Percentiles rank a stretch among this genome's conserved stretches.
phyloP scores from a whole-genome alignment of 2,888 invertebrate species.

The Leptarthrus brevirostris region DNA sequence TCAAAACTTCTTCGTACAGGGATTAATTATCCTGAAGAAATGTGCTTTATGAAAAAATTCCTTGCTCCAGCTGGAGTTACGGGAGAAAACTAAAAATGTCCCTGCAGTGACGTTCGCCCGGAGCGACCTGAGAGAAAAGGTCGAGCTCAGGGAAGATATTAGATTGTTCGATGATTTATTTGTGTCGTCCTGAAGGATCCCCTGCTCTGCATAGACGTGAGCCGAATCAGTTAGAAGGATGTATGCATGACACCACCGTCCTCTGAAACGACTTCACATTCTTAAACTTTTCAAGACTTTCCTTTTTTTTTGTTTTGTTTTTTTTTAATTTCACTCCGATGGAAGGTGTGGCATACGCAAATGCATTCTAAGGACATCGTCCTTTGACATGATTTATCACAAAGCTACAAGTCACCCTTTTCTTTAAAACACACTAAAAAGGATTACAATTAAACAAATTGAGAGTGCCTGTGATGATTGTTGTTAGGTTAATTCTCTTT shows the following conservation, averaged over 20 bases:
- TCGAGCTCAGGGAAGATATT: slow-evolving; percentile 51
- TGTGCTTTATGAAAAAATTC: slow-evolving; percentile 53
- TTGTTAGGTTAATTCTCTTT: background rate
- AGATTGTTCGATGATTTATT: slow-evolving; percentile 54
- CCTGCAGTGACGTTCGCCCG: slow-evolving; percentile 23
- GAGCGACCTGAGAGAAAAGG: slow-evolving; percentile 31
- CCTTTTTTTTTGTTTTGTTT: background rate
- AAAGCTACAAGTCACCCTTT: slow-evolving; percentile 9
- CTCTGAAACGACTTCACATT: slow-evolving; percentile 17
- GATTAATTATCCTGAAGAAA: slow-evolving; percentile 42
- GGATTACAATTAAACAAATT: slow-evolving; percentile 30
- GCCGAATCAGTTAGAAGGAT: slow-evolving; percentile 49
- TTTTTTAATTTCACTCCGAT: slow-evolving; percentile 21
- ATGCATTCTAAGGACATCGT: slow-evolving; percentile 23
- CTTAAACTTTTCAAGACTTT: slow-evolving; percentile 32
- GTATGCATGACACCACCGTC: slow-evolving; percentile 45
- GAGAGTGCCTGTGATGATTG: slow-evolving; percentile 2
- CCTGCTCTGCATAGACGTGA: slow-evolving; percentile 50
- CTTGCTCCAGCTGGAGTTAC: slow-evolving; percentile 22
- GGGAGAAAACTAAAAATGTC: slow-evolving; percentile 43
- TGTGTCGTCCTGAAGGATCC: slow-evolving; percentile 49
- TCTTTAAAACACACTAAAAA: background rate
- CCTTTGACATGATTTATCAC: slow-evolving; percentile 31
- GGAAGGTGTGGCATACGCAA: slow-evolving; percentile 29
- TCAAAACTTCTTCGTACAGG: slow-evolving; percentile 37